Percentiles rank a stretch among this genome's conserved stretches.
phyloP scores from a whole-genome alignment of 2,888 invertebrate genomes.

The Dasypolia templi region DNA sequence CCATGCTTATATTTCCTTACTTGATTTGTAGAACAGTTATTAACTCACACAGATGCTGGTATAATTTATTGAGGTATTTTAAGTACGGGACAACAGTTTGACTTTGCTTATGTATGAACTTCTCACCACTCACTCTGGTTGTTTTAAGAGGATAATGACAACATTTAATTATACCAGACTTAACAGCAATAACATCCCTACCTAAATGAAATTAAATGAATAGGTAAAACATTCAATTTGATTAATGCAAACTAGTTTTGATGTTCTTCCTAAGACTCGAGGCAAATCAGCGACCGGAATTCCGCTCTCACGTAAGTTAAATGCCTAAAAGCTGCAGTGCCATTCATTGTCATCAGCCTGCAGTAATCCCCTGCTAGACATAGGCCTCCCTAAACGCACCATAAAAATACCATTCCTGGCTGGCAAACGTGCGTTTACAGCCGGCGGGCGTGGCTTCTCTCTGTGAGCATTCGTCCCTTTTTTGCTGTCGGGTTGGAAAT shows the following conservation, averaged over 20 bases:
- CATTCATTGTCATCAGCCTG: no score
- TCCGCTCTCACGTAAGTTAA: not conserved
- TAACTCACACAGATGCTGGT: not conserved
- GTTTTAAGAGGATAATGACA: not conserved
- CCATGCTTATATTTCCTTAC: constrained; percentile 7
- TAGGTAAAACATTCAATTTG: not conserved
- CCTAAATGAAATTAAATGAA: not conserved
- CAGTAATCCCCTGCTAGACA: not conserved
- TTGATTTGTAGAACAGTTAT: not conserved
- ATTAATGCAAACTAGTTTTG: not conserved
- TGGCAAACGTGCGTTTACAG: not conserved
- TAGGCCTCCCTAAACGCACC: not conserved
- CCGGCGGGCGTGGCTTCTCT: not conserved
- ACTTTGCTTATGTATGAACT: not conserved
- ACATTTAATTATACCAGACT: not conserved
- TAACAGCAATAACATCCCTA: not conserved
- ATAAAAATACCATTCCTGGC: not conserved
- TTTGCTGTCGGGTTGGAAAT: no score
- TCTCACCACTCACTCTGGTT: no score
- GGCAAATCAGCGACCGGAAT: not conserved
- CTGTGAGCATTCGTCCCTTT: not conserved
- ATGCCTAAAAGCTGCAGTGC: no score
- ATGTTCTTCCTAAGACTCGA: not conserved
- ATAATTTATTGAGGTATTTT: not conserved
- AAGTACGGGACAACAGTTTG: not conserved